A percentile compares a stretch with the other conserved stretches of the same genome.
phyloP scores from a whole-genome alignment of 2,888 invertebrate species.

The Plemyria rubiginata region DNA sequence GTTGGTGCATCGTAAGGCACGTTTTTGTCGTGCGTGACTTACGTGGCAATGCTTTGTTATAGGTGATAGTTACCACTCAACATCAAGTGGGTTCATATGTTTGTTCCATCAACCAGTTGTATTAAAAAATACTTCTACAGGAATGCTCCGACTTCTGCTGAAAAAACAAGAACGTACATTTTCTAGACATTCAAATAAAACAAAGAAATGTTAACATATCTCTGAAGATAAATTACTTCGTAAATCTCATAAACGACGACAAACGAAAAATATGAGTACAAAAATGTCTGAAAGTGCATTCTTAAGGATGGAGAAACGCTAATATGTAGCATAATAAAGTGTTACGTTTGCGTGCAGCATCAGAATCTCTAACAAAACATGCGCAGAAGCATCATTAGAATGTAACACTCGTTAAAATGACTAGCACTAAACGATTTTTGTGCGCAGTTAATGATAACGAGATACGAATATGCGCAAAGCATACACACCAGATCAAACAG shows the following conservation, averaged over 20 bases:
- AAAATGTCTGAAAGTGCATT: constrained; percentile 23
- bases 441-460: constrained; percentile 49
- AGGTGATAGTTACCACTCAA: too few relatives aligned
- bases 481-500: constrained; percentile 42
- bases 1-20: too few relatives aligned
- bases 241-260: not conserved
- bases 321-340: constrained; percentile 6
- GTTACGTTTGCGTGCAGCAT: constrained; percentile 20
- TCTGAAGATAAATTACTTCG: not conserved
- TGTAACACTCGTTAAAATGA: constrained; percentile 32
- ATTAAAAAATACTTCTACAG: too few relatives aligned
- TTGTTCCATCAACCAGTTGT: too few relatives aligned
- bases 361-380: constrained; percentile 22
- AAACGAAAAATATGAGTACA: not conserved
- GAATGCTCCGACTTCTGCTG: too few relatives aligned
- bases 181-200: not conserved
- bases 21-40: too few relatives aligned
- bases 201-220: not conserved
- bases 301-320: constrained; percentile 14
- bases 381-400: constrained; percentile 21
- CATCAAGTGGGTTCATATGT: too few relatives aligned
- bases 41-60: too few relatives aligned
- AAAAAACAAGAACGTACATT: too few relatives aligned
- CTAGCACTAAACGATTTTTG: constrained; percentile 26
- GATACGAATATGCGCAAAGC: constrained; percentile 52